Evolutionary conservation across 2,113 vertebrate genomes (phyloP), one percentile per base, ranked within the genome.

Genomic region (Stegostoma tigrinum): DNA sequence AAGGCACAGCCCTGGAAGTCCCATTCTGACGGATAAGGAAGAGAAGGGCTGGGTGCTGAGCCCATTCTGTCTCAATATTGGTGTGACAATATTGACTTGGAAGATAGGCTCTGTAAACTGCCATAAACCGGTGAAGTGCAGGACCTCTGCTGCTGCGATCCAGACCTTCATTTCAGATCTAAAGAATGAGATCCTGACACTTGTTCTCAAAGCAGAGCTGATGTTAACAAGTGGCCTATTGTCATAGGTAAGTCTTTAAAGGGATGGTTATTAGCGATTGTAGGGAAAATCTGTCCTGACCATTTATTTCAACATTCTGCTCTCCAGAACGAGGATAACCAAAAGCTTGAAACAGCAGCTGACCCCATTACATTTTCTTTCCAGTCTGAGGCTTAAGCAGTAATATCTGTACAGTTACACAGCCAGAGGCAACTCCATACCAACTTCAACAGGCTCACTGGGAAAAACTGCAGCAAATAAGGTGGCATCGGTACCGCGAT

Each of bases 391-490:
- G 48, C 52, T 24, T 87, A 24, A 24, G 8, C 42, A 38, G 15
- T 70, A 45, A 94, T 94, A 23, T 70, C 64, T 68, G n/a, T 19
- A 4, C 90, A 93, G 0, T 3, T 27, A 21, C 8, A 7, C 0
- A 48, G 42, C 7, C 24, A 45, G 24, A 23, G 23, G 91, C 23
- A 34, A 64, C 27, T 93, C 38, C 7, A 30, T 23, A 6, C n/a
- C 30, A n/a, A 64, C 15, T 93, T 0, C 0, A 7, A 94, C 64
- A 23, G 15, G 72, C 1, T 17, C 10, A n/a, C 38, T 5, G 64
- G 68, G 94, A 72, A 67, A 72, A 24, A 48, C 94, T 95, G 68
- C 94, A 48, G 94, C 68, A 95, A 95, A 72, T 95, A 52, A 45
- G 4, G 64, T 30, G 52, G 87, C 34, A 66, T 38, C 15, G 21